Base-by-base conservation (phyloP, 2,888 invertebrate genomes). In the Panopea generosa region DNA sequence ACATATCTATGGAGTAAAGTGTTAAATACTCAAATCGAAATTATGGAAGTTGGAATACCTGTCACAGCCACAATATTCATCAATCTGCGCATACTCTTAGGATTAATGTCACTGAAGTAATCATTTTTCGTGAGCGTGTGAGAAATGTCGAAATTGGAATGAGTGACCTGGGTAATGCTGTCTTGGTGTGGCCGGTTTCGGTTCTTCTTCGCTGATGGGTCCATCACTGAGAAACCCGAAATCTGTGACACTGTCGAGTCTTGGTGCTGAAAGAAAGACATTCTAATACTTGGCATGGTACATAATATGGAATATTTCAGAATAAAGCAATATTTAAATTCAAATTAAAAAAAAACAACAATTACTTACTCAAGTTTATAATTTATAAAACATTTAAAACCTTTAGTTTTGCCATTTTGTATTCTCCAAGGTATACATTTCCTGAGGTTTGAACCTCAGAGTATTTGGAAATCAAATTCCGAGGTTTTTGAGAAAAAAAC, bases 91-190 rank as follows among this genome's bases (percentile, higher is more conserved):
- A 99, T 98, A 88, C 98, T 98, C 55, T 98, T 94, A 0, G 99
- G 99, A 94, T 99, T 99, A 80, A 99, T 98, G 93, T 99, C 99
- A 88, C 98, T 98, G 93, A 99, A 99, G 94, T 99, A 99, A 93
- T 99, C 99, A 91, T 99, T 99, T 0, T 98, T 98, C 22, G 98
- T 94, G 83, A 99, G 79, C 0, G 90, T 85, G 61, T 88, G 86
- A 20, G 89, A 86, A 22, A 92, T 86, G 67, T 92, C 92, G 69
- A 89, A 86, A 47, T 85, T 84, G 0, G 90, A 90, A n/a, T 87
- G 83, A 40, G 76, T 62, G 0, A 83, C 79, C 16, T 75, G 73
- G 11, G 71, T 57, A 7, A 84, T 7, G 56, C 84, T 83, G 61
- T 80, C 83, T 18, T 9, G 7, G 20, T 16, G 47, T 6, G 47